phyloP scores from a whole-genome alignment of 2,113 vertebrate genomes.

The Machaerirhynchus nigripectus region DNA sequence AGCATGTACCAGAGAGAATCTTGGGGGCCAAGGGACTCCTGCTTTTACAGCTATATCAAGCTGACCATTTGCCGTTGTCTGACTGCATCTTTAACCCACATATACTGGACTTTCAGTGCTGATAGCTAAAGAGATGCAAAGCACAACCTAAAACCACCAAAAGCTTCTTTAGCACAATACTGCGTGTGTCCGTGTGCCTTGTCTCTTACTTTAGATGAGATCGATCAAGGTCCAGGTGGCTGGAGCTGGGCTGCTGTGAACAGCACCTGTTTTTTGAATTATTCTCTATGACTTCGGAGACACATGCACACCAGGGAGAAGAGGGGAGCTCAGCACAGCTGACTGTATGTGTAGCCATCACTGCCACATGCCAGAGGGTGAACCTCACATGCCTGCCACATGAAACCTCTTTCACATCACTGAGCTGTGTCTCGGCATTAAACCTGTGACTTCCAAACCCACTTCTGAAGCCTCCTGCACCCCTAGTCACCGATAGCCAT shows the following conservation, averaged over 20 bases:
- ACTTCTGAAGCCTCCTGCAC: background rate
- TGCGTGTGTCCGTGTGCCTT: background rate
- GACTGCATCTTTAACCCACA: background rate
- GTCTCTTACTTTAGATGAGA: background rate
- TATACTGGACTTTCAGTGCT: background rate
- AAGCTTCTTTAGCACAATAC: background rate
- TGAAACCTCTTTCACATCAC: background rate
- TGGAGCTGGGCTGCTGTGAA: background rate
- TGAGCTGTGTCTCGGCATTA: background rate
- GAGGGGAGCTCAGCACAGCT: background rate
- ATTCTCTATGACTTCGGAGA: background rate
- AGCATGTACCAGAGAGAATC: background rate
- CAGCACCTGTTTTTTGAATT: background rate
- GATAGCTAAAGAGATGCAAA: background rate
- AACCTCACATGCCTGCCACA: fast-evolving
- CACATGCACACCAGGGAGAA: background rate
- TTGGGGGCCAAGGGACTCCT: background rate
- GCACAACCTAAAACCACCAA: background rate
- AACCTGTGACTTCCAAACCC: background rate
- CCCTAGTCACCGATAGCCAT: background rate
- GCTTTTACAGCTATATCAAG: background rate
- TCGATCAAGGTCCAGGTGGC: background rate
- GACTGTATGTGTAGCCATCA: fast-evolving
- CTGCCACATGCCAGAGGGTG: background rate
- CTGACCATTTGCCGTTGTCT: background rate